Conservation (phyloP, 2,113 vertebrate species). For the Alethe diademata region DNA sequence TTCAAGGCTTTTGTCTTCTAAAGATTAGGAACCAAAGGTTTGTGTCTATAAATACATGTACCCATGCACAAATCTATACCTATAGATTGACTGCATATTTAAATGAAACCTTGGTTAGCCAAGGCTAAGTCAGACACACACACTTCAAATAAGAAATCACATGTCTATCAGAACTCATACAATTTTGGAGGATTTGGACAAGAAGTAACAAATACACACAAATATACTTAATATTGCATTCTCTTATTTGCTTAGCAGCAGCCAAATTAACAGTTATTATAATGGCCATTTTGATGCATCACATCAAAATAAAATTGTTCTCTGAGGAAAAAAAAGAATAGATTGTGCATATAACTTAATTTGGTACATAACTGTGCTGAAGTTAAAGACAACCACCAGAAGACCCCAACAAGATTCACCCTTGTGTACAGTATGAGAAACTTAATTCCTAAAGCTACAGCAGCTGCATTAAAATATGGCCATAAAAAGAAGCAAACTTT, state of each 20-base stretch:
- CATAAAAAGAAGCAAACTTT: neutral
- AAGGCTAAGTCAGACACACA: neutral
- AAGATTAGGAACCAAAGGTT: neutral
- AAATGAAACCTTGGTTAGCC: neutral
- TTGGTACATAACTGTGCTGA: fast-evolving
- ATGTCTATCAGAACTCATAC: neutral
- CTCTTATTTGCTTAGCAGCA: neutral
- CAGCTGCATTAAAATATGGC: neutral
- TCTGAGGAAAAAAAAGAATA: neutral
- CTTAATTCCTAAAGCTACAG: neutral
- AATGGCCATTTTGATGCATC: neutral
- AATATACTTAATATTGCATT: neutral
- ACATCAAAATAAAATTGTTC: neutral
- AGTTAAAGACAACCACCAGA: neutral
- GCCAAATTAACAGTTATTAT: neutral
- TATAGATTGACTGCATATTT: neutral
- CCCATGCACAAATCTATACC: neutral
- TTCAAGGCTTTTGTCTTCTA: neutral
- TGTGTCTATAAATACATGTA: neutral
- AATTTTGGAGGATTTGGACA: neutral
- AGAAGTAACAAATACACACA: neutral
- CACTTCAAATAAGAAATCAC: neutral
- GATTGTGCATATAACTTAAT: neutral
- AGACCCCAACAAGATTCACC: neutral
- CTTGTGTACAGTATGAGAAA: neutral